Percentiles rank a stretch among this genome's conserved stretches.
Conservation (phyloP, 2,888 invertebrate species). For the Andrena fulva region DNA sequence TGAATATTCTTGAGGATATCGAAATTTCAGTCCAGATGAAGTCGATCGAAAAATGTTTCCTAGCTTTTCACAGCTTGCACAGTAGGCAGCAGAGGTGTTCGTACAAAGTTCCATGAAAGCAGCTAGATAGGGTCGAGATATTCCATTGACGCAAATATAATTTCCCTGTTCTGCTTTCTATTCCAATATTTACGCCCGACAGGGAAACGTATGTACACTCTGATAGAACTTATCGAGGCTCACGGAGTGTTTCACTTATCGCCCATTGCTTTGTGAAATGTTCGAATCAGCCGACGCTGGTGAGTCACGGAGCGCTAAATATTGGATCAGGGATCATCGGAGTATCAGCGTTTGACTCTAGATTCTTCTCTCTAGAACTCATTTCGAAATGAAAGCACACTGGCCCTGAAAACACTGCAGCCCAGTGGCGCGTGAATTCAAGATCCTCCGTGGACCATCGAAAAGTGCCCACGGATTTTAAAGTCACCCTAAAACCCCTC, state of each 20-base stretch:
- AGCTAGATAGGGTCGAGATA: too few species aligned
- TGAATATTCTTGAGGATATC: too few species aligned
- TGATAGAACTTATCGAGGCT: background rate
- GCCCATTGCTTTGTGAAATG: background rate
- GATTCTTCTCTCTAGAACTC: background rate
- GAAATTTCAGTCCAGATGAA: too few species aligned
- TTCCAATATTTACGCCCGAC: background rate
- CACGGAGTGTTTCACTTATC: background rate
- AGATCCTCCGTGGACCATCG: too few species aligned
- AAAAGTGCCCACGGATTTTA: too few species aligned
- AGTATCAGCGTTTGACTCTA: background rate
- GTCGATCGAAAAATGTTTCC: too few species aligned
- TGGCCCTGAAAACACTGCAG: background rate
- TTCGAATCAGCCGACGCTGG: background rate
- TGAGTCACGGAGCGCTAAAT: background rate
- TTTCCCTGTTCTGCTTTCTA: background rate
- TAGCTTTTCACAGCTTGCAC: too few species aligned
- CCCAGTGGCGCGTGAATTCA: background rate
- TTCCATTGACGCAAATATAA: background rate
- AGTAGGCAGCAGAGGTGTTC: too few species aligned
- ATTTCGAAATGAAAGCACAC: background rate
- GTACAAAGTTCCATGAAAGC: too few species aligned
- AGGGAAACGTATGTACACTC: background rate
- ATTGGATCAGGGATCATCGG: background rate
- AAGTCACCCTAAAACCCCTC: too few species aligned